A percentile compares a stretch with the other conserved stretches of the same genome.
Evolutionary conservation across 1,140 invertebrate genomes (phyloP).

Genomic region (Papilio polytes): DNA sequence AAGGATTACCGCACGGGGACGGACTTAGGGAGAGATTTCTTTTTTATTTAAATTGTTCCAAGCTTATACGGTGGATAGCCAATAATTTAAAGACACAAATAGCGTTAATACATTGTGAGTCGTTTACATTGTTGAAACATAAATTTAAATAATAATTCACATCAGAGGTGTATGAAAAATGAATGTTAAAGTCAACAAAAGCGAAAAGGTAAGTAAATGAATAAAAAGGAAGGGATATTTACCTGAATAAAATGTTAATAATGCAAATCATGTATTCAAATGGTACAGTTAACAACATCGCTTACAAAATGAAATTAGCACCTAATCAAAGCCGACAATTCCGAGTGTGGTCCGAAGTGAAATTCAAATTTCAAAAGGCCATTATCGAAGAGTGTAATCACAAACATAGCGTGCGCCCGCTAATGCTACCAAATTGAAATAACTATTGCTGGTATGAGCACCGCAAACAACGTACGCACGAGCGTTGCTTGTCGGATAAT

Average conservation of each 20-base stretch:
- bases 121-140: background rate
- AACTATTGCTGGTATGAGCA: slow-evolving; percentile 59
- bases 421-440: slow-evolving; percentile 66
- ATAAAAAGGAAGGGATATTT: slow-evolving; percentile 1
- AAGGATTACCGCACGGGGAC: slow-evolving; percentile 39
- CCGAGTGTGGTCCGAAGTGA: slow-evolving; percentile 52
- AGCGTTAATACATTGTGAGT: background rate
- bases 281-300: slow-evolving; percentile 10
- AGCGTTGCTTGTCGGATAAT: slow-evolving; percentile 51
- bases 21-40: slow-evolving; percentile 22
- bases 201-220: background rate
- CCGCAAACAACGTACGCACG: slow-evolving; percentile 56
- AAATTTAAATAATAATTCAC: too few species aligned
- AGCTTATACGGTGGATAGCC: slow-evolving; percentile 13
- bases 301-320: slow-evolving; percentile 41
- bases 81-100: background rate
- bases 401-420: slow-evolving; percentile 54
- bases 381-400: slow-evolving; percentile 48
- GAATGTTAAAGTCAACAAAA: background rate
- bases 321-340: slow-evolving; percentile 46
- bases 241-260: slow-evolving; percentile 1
- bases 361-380: slow-evolving; percentile 55
- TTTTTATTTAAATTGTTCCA: slow-evolving; percentile 33
- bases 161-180: background rate
- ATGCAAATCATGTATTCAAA: slow-evolving; percentile 2